Conservation (phyloP, 2,888 invertebrate species). For the Subacronicta megacephala region DNA sequence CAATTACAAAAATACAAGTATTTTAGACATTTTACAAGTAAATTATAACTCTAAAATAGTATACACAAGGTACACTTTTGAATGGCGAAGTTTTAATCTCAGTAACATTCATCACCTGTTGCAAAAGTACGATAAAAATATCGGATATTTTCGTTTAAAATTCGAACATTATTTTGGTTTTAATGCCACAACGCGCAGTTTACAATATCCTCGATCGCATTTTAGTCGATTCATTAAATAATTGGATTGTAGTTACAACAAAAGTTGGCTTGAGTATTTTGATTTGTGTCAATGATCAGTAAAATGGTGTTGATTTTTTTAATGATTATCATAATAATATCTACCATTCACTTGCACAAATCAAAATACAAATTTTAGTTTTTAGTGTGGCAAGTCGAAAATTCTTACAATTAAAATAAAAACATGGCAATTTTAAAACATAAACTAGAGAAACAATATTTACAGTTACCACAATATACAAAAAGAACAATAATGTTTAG, state of each 20-base stretch:
- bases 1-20: slow-evolving; percentile 45
- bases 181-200: not conserved
- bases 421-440: slow-evolving; percentile 75
- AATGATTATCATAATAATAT: not conserved
- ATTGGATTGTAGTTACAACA: not conserved
- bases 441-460: slow-evolving; percentile 76
- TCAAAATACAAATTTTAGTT: not conserved
- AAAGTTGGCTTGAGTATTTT: not conserved
- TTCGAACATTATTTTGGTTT: slow-evolving; percentile 1
- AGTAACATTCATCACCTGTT: slow-evolving; percentile 17
- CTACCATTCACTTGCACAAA: slow-evolving; percentile 3
- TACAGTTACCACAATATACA: slow-evolving; percentile 79
- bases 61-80: slow-evolving; percentile 24
- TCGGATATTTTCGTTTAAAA: slow-evolving; percentile 9
- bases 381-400: slow-evolving; percentile 29
- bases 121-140: slow-evolving; percentile 5
- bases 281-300: slow-evolving; percentile 9
- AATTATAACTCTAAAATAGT: slow-evolving; percentile 11
- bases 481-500: slow-evolving; percentile 50
- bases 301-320: not conserved
- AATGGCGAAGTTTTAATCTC: slow-evolving; percentile 28
- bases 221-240: slow-evolving; percentile 8
- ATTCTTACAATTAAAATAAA: slow-evolving; percentile 59
- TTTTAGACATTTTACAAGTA: slow-evolving; percentile 36
- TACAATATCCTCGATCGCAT: not conserved